These are phyloP conservation scores for Variabilichromis moorii DNA, from an alignment of 2,113 vertebrate genomes.

Conservation along the genomic window DNA sequence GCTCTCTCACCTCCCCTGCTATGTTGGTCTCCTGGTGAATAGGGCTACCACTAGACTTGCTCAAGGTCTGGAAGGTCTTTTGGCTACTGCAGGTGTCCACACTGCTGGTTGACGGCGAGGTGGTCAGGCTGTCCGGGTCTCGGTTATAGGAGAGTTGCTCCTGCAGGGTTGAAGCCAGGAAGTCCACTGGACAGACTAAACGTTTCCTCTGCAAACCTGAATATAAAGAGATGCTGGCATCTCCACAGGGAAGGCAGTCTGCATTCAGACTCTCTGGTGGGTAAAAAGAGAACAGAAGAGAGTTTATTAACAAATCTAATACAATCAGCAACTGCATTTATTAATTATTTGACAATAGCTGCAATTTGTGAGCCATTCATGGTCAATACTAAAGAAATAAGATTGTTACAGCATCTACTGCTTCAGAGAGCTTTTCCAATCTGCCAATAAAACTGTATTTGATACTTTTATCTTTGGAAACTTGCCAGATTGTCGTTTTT, in stretches of 20 bases:
- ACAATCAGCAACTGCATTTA: neutral
- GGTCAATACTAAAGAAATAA: neutral
- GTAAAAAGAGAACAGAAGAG: neutral
- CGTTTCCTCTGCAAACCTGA: conserved; percentile 80
- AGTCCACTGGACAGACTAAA: conserved; percentile 61
- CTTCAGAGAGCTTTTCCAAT: neutral
- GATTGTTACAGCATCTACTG: neutral
- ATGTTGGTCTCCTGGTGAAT: conserved; percentile 64
- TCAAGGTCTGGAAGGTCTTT: conserved; percentile 55
- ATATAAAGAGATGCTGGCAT: conserved; percentile 75
- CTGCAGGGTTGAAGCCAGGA: conserved; percentile 70
- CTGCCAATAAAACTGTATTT: neutral
- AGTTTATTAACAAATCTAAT: neutral
- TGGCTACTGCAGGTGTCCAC: conserved; percentile 82
- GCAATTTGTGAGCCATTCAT: neutral
- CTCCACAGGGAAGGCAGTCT: conserved; percentile 66
- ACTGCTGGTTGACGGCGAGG: conserved; percentile 82
- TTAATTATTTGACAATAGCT: neutral
- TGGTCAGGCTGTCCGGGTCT: conserved; percentile 72
- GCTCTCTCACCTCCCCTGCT: conserved; percentile 39
- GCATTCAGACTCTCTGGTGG: conserved; percentile 48
- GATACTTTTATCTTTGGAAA: neutral
- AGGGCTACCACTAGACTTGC: conserved; percentile 50
- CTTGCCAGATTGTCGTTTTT: neutral
- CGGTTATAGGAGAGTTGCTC: conserved; percentile 66